Evolutionary conservation across 2,888 invertebrate genomes (phyloP), one percentile per base, ranked within the genome.

Genomic region (Zaprionus obscuricornis): DNA sequence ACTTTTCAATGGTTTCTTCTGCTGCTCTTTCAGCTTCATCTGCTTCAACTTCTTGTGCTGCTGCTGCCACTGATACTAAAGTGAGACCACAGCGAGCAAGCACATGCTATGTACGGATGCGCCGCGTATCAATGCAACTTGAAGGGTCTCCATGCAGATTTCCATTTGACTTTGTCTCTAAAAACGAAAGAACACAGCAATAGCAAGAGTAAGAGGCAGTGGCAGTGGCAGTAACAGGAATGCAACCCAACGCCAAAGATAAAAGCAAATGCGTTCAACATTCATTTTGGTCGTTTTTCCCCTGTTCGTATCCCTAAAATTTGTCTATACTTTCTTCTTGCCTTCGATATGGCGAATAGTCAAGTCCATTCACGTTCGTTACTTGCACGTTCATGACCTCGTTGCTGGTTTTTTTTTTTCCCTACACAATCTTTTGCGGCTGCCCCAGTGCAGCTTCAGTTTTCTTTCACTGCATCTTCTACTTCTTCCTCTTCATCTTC

Each of bases 81-180:
- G 46, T 40, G 42, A 11, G 18, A 11, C 16, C n/a, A n/a, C 8
- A 7, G 29, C 3, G 20, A 11, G 27, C 7, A 14, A 14, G 2
- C 17, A 31, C 22, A 13, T 10, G 18, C 10, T 11, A 8, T 26
- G 11, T 3, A 13, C 8, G 4, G n/a, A 31, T 33, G 16, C 20
- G 18, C 18, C 20, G 29, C 31, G 56, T 69, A 47, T 63, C 74
- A 73, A 73, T 73, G 65, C 52, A 72, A 60, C 50, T 74, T 54
- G 55, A 68, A 82, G 62, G 79, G 71, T 42, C 60, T 69, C n/a
- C 77, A 65, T 74, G 83, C 50, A 74, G 75, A 85, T 85, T 76
- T 82, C 65, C 74, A 60, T 65, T 85, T 85, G 73, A 83, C 86
- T 85, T 64, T 83, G 63, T 58, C 52, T 50, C 47, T n/a, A n/a